Conservation (phyloP, 2,888 invertebrate genomes). For the Tyria jacobaeae region DNA sequence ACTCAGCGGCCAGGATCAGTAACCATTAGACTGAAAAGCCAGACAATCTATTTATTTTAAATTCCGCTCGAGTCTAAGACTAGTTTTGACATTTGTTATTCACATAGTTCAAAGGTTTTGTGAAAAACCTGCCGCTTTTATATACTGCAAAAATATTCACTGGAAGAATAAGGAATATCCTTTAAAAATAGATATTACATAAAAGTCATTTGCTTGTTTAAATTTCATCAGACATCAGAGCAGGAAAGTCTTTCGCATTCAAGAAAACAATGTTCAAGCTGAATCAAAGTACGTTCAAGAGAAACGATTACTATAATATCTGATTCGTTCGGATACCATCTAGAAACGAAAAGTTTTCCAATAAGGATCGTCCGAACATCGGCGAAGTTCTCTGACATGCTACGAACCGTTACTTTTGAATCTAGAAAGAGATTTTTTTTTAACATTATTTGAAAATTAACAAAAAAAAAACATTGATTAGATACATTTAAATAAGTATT, state of each 20-base stretch:
- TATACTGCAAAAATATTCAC: too few species aligned
- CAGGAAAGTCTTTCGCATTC: conserved; percentile 2
- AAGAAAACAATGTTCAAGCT: conserved; percentile 18
- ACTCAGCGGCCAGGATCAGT: too few species aligned
- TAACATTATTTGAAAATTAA: background rate
- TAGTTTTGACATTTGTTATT: too few species aligned
- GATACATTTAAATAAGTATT: too few species aligned
- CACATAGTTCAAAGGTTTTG: too few species aligned
- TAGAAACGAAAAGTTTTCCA: conserved; percentile 54
- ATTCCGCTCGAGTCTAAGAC: too few species aligned
- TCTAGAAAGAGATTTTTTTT: conserved; percentile 23
- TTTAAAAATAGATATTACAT: background rate
- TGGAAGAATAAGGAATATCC: background rate
- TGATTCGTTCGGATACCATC: conserved; percentile 46
- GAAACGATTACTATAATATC: conserved; percentile 50
- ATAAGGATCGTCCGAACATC: conserved; percentile 52
- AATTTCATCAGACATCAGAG: background rate
- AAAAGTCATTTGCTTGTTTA: background rate
- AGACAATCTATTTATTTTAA: too few species aligned
- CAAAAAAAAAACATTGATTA: too few species aligned
- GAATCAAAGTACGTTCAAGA: conserved; percentile 42
- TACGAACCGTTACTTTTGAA: conserved; percentile 48
- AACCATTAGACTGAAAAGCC: too few species aligned
- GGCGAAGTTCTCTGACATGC: conserved; percentile 46
- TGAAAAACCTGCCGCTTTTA: too few species aligned